Conservation (phyloP, 2,888 invertebrate species). For the Ecliptopera silaceata region DNA sequence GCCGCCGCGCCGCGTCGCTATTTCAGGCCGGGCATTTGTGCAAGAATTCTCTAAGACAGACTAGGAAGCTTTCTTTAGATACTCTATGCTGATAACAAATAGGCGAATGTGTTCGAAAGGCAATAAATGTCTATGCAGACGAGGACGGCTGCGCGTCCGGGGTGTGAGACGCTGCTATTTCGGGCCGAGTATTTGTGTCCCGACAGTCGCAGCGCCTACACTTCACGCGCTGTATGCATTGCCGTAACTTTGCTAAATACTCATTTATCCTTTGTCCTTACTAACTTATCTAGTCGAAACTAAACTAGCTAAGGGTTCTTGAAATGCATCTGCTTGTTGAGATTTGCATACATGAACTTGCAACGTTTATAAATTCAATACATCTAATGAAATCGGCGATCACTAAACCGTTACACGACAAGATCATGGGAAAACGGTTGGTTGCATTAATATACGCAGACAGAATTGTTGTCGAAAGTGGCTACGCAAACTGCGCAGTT, state of each 20-base stretch:
- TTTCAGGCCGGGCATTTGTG: constrained; percentile 19
- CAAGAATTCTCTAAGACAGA: constrained; percentile 15
- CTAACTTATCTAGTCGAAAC: neutral
- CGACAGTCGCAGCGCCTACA: constrained; percentile 51
- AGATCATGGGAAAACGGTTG: constrained; percentile 19
- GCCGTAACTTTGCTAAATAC: constrained; percentile 41
- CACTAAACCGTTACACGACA: constrained; percentile 3
- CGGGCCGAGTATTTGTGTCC: constrained; percentile 68
- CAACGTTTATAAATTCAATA: neutral
- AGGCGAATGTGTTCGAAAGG: constrained; percentile 34
- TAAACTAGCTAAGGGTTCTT: neutral
- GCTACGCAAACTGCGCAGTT: constrained; percentile 31
- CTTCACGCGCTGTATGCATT: constrained; percentile 61
- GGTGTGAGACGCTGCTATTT: constrained; percentile 76
- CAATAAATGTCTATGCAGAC: constrained; percentile 35
- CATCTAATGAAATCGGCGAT: neutral
- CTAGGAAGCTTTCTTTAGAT: constrained; percentile 23
- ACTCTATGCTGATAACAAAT: constrained; percentile 26
- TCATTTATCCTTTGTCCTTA: constrained; percentile 11
- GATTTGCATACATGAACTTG: constrained; percentile 1
- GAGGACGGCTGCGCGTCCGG: constrained; percentile 52
- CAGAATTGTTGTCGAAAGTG: constrained; percentile 24
- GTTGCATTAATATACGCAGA: constrained; percentile 16
- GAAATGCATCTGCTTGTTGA: neutral
- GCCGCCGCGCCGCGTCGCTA: constrained; percentile 7